Evolutionary conservation across 2,113 vertebrate genomes (phyloP).

Genomic region (Brachyistius frenatus): DNA sequence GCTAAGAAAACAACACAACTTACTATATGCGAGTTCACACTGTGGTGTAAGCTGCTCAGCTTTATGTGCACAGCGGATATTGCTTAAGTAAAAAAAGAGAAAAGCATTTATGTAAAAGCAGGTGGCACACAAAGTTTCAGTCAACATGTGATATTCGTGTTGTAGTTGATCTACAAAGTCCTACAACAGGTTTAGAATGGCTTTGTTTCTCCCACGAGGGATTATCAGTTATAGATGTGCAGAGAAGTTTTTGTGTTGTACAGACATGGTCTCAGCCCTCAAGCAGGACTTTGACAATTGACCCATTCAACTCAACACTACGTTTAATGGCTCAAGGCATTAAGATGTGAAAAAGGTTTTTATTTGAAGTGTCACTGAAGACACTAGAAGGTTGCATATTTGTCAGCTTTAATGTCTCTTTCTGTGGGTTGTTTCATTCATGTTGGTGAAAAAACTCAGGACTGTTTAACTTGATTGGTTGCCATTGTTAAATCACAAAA

Average conservation of each 20-base stretch:
- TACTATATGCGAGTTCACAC: background rate
- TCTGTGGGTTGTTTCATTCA: background rate
- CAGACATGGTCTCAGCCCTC: slow-evolving; percentile 1
- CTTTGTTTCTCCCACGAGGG: slow-evolving; percentile 9
- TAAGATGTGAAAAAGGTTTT: background rate
- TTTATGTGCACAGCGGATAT: slow-evolving; percentile 28
- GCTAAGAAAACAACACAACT: background rate
- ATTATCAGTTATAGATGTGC: slow-evolving; percentile 17
- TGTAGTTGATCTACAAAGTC: background rate
- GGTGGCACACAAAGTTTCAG: background rate
- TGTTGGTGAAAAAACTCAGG: slow-evolving; percentile 13
- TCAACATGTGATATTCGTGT: slow-evolving; percentile 2
- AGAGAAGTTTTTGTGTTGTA: slow-evolving; percentile 9
- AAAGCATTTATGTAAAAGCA: slow-evolving; percentile 9
- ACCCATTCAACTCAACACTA: slow-evolving; percentile 6
- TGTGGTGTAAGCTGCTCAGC: slow-evolving; percentile 8
- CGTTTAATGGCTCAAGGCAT: background rate
- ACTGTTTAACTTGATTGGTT: slow-evolving; percentile 56
- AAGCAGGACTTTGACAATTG: slow-evolving; percentile 16
- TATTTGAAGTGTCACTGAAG: too few relatives aligned
- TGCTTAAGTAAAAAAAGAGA: background rate
- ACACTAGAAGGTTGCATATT: background rate
- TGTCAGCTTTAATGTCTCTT: slow-evolving; percentile 10
- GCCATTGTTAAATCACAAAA: slow-evolving; percentile 43
- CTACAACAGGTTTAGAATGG: slow-evolving; percentile 26